Evolutionary conservation across 2,797 vertebrate species (phyloP).

Genomic region (Artibeus lituratus): DNA sequence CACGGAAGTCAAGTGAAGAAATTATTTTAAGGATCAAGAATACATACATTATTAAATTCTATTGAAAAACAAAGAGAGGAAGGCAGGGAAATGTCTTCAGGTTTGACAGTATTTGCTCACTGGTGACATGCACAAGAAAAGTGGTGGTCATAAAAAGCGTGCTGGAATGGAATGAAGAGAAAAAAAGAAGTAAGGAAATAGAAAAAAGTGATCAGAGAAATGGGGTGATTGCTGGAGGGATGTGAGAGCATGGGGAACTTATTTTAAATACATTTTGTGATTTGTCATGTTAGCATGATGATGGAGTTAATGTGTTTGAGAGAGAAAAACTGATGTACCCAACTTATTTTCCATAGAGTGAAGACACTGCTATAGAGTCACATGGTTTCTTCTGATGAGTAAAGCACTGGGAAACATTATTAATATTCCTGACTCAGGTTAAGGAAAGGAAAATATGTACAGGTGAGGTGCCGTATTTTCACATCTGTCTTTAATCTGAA

Average conservation of each 20-base stretch:
- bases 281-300: neutral
- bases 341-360: neutral
- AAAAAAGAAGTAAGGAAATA: neutral
- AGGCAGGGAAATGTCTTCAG: neutral
- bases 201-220: neutral
- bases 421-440: neutral
- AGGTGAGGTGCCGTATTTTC: neutral
- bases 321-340: neutral
- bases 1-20: neutral
- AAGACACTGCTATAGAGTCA: neutral
- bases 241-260: neutral
- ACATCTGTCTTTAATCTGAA: neutral
- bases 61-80: neutral
- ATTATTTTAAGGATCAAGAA: neutral
- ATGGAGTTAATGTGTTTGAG: neutral
- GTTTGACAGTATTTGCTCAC: neutral
- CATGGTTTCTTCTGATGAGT: neutral
- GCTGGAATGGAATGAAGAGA: neutral
- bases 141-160: neutral
- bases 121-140: neutral
- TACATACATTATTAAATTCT: neutral
- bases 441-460: neutral
- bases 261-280: neutral
- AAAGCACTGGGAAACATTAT: neutral
- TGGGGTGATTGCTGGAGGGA: neutral